phyloP scores from a whole-genome alignment of 2,113 vertebrate species.

The Lanius ludovicianus region DNA sequence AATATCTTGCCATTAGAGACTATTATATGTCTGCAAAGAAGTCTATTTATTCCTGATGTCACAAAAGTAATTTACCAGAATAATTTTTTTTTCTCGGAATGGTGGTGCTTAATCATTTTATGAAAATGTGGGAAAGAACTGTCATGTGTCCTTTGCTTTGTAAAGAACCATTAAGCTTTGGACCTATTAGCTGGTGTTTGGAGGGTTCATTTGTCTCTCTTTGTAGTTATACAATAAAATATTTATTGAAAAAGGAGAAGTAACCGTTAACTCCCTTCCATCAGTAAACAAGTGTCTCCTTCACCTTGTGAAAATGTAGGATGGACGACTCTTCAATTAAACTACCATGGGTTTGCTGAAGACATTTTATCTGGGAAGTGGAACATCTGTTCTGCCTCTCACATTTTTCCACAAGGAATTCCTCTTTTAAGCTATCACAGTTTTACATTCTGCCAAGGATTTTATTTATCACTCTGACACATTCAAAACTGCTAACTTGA shows the following conservation, averaged over 20 bases:
- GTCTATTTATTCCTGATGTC: background rate
- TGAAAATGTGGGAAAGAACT: slow-evolving; percentile 41
- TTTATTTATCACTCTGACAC: slow-evolving; percentile 4
- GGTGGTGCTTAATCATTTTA: slow-evolving; percentile 28
- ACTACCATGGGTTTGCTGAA: background rate
- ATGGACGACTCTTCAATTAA: background rate
- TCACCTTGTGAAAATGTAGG: slow-evolving; percentile 33
- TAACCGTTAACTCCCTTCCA: background rate
- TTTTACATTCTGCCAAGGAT: background rate
- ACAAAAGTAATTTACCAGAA: slow-evolving; percentile 38
- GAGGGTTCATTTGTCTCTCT: slow-evolving; percentile 24
- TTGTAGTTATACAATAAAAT: slow-evolving; percentile 41
- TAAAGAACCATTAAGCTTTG: slow-evolving; percentile 49
- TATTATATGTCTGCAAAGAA: slow-evolving; percentile 12
- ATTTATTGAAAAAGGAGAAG: slow-evolving; percentile 42
- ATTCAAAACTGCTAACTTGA: background rate
- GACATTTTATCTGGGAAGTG: background rate
- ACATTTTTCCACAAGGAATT: slow-evolving; percentile 51
- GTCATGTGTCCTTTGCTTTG: slow-evolving; percentile 3
- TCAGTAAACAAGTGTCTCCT: slow-evolving; percentile 16
- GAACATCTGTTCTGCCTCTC: slow-evolving; percentile 29
- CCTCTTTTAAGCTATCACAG: background rate
- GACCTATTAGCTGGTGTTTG: slow-evolving; percentile 27
- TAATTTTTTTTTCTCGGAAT: slow-evolving; percentile 6
- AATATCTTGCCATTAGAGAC: slow-evolving; percentile 10